Conservation (phyloP, 2,888 invertebrate genomes). For the Dyspetes luteomarginatus region DNA sequence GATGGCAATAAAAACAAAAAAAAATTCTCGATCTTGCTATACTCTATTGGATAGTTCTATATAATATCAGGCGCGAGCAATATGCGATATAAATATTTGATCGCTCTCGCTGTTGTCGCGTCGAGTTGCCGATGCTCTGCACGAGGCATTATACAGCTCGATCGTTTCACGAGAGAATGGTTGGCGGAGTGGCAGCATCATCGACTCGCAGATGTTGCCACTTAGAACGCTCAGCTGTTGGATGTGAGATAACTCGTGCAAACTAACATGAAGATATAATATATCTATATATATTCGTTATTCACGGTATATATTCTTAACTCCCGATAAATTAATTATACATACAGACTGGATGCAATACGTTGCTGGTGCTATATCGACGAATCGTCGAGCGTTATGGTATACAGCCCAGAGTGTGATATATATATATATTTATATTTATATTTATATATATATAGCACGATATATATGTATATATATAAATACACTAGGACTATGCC, state of each 20-base stretch:
- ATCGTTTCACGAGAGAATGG: conserved; percentile 18
- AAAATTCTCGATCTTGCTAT: conserved; percentile 1
- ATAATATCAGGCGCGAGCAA: background rate
- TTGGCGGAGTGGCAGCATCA: conserved; percentile 26
- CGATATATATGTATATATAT: too few relatives aligned
- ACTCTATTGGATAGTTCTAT: too few relatives aligned
- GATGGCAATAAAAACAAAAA: conserved; percentile 2
- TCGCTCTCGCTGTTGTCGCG: conserved; percentile 23
- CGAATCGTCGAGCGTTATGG: conserved; percentile 5
- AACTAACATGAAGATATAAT: background rate
- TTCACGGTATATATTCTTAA: conserved; percentile 18
- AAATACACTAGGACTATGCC: too few relatives aligned
- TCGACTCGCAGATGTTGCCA: conserved; percentile 55
- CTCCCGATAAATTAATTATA: conserved; percentile 51
- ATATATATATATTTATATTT: conserved; percentile 3
- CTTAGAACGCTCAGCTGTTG: conserved; percentile 26
- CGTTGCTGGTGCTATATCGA: background rate
- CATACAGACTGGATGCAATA: conserved; percentile 21
- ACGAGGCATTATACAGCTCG: conserved; percentile 42
- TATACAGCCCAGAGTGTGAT: background rate
- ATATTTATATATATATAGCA: too few relatives aligned
- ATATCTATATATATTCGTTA: conserved; percentile 11
- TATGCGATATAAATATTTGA: conserved; percentile 55
- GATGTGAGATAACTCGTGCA: conserved; percentile 10
- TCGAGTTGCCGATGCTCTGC: conserved; percentile 8